Conservation (phyloP, 2,797 vertebrate species). For the Delichon dasypus region DNA sequence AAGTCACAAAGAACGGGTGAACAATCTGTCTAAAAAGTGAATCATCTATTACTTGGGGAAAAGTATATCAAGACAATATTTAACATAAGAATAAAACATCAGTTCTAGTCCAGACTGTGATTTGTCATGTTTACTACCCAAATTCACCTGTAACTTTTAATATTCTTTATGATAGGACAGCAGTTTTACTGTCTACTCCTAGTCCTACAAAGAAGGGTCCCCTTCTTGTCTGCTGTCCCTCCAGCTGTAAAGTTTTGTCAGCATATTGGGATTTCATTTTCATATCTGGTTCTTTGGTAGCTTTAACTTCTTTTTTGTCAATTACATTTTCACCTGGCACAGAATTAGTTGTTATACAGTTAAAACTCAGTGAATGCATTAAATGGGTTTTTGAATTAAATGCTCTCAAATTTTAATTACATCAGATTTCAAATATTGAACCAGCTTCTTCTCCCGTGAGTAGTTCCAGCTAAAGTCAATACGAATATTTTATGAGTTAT, state of each 20-base stretch:
- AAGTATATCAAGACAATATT: background rate
- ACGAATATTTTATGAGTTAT: background rate
- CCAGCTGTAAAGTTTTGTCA: background rate
- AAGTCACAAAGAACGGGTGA: background rate
- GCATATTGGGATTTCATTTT: background rate
- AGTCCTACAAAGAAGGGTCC: background rate
- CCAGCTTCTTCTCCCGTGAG: background rate
- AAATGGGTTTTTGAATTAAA: slow-evolving; percentile 6
- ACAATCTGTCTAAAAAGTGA: background rate
- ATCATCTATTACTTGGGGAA: background rate
- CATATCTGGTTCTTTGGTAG: background rate
- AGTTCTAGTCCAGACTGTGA: background rate
- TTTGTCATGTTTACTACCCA: background rate
- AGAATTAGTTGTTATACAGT: background rate
- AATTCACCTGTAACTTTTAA: background rate
- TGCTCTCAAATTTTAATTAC: background rate
- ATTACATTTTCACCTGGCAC: background rate
- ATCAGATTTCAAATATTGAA: slow-evolving; percentile 45
- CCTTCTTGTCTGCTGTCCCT: background rate
- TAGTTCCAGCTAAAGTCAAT: background rate
- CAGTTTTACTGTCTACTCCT: background rate
- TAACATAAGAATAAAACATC: background rate
- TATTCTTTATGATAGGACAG: background rate
- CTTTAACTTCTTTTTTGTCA: background rate
- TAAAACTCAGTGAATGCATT: background rate